Percentiles rank a stretch among this genome's conserved stretches.
Evolutionary conservation across 2,797 vertebrate genomes (phyloP).

Genomic region (Characodon lateralis): DNA sequence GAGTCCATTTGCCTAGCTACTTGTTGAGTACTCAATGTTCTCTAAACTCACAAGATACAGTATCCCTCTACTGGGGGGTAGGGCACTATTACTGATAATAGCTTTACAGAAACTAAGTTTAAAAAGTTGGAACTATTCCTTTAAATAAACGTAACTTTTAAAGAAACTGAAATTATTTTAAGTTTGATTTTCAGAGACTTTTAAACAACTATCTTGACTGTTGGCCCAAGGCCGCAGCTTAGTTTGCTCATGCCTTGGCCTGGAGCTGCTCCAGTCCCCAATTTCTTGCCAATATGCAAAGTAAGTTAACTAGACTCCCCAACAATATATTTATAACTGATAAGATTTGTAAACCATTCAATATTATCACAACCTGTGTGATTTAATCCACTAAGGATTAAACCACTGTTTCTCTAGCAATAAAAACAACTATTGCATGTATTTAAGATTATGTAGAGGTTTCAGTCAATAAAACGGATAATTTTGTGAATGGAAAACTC

Average conservation of each 20-base stretch:
- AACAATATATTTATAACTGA: constrained; percentile 1
- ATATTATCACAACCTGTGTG: background rate
- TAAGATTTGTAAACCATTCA: background rate
- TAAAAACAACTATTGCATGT: constrained; percentile 13
- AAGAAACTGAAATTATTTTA: background rate
- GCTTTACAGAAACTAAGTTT: background rate
- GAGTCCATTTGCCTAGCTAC: background rate
- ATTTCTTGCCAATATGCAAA: background rate
- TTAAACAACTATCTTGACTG: background rate
- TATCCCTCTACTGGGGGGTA: background rate
- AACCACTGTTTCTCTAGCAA: background rate
- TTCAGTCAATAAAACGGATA: constrained; percentile 30
- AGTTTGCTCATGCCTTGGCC: background rate
- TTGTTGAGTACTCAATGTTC: background rate
- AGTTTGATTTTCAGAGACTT: background rate
- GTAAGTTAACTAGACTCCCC: background rate
- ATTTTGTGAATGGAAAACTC: constrained; percentile 17
- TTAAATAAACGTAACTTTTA: background rate
- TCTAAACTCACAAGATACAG: background rate
- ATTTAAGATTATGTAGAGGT: constrained; percentile 8
- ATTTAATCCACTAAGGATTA: background rate
- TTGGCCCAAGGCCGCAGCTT: background rate
- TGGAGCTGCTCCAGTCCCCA: background rate
- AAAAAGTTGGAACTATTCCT: background rate
- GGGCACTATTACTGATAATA: background rate